Evolutionary conservation across 1,140 invertebrate genomes (phyloP).

Genomic region (Tetraneura akinire): DNA sequence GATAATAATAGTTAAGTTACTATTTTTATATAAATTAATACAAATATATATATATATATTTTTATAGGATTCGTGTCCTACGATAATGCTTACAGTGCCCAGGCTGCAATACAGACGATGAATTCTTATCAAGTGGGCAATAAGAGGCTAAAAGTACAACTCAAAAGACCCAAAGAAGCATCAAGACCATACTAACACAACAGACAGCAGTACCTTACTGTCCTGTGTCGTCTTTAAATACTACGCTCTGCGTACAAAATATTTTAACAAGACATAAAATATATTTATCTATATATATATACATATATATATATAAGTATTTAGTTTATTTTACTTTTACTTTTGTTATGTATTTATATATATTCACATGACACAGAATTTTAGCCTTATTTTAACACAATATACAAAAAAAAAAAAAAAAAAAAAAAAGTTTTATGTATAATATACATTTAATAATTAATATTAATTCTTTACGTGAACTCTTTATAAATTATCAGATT

Average conservation of each 20-base stretch:
- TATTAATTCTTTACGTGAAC: not conserved
- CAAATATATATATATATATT: no score
- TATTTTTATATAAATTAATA: no score
- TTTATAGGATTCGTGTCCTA: constrained; percentile 88
- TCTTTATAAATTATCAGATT: not conserved
- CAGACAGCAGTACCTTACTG: not conserved
- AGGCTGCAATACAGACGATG: constrained; percentile 94
- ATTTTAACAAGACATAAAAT: constrained; percentile 14
- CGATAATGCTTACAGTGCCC: constrained; percentile 88
- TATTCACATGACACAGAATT: constrained; percentile 1
- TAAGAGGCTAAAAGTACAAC: constrained; percentile 95
- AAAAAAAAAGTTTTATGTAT: not conserved
- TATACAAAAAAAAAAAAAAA: constrained; percentile 1
- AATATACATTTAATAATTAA: constrained; percentile 8
- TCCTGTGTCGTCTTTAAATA: not conserved
- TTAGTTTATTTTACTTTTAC: not conserved
- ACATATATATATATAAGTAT: constrained; percentile 12
- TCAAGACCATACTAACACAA: constrained; percentile 75
- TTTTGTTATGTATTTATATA: not conserved
- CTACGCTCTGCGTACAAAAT: not conserved
- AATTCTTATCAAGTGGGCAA: constrained; percentile 97
- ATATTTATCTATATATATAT: not conserved
- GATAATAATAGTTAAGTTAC: no score
- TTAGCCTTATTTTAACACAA: constrained; percentile 12
- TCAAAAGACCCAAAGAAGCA: constrained; percentile 92